Conservation (phyloP, 2,888 invertebrate species). For the Clanis bilineata region DNA sequence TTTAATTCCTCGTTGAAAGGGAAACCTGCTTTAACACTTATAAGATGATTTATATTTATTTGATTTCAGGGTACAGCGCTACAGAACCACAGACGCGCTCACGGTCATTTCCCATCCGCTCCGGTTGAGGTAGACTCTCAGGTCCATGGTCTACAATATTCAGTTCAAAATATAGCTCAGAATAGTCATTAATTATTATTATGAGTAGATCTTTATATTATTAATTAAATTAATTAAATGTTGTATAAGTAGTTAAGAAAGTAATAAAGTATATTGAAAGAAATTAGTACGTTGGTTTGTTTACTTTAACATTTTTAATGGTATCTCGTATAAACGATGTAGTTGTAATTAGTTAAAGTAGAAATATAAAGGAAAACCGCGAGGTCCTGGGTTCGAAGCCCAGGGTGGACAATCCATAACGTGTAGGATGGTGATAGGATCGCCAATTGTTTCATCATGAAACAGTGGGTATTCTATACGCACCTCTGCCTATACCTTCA, state of each 20-base stretch:
- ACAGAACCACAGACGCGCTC: constrained; percentile 84
- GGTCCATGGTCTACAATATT: constrained; percentile 34
- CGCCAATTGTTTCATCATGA: too few relatives aligned
- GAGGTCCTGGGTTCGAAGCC: too few relatives aligned
- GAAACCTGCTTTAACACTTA: background rate
- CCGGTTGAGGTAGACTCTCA: constrained; percentile 31
- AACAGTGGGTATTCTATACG: too few relatives aligned
- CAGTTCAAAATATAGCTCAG: constrained; percentile 34
- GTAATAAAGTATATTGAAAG: constrained; percentile 8
- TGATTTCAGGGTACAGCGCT: constrained; percentile 76
- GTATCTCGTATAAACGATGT: too few relatives aligned
- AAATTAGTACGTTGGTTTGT: background rate
- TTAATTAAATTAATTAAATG: background rate
- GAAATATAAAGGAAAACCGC: too few relatives aligned
- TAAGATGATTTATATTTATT: constrained; percentile 6
- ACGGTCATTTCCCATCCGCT: constrained; percentile 75
- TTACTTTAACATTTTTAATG: background rate
- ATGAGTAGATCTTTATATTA: constrained; percentile 4
- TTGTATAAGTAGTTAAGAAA: background rate
- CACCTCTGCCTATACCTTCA: too few relatives aligned
- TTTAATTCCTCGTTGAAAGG: too few relatives aligned
- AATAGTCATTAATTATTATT: constrained; percentile 19
- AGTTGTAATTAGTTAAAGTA: too few relatives aligned
- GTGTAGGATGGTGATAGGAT: too few relatives aligned
- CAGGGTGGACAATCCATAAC: too few relatives aligned